Base-by-base conservation (phyloP, 2,888 invertebrate genomes). In the Noctuana brunneofusca region DNA sequence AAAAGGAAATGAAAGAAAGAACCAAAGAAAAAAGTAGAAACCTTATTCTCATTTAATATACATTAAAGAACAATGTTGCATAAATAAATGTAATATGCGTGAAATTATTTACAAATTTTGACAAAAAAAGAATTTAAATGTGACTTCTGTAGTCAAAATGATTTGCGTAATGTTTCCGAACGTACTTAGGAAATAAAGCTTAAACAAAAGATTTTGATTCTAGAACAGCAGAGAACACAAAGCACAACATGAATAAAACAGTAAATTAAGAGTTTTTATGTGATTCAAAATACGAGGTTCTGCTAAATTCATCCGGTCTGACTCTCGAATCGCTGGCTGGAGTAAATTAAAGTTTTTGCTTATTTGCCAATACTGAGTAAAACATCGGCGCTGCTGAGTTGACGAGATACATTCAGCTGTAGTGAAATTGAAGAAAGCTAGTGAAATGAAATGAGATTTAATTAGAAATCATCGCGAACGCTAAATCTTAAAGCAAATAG, bases 181-280 rank as follows among this genome's bases (percentile, higher is more conserved):
- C 38, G 38, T 38, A 14, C 38, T 14, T 6, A 38, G 38, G 38
- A 38, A 38, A 14, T 38, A 14, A 14, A 38, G 38, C 38, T 38
- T 14, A n/a, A 24, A 22, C 22, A 48, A 22, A 22, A 48, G 24
- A 24, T n/a, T 48, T 38, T 38, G 38, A 38, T n/a, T 24, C 24
- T 48, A 24, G 24, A 48, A 20, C 20, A 46, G 18, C 43, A 46
- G 11, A 24, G 3, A 46, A 48, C 8, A 48, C 5, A 48, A 8
- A 35, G 14, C 35, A 55, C 53, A 60, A 52, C 60, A 60, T 60
- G 60, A 60, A 60, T 60, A 46, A 60, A 60, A 60, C 54, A 60
- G 46, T 48, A 48, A 60, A 60, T 60, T 54, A 54, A 43, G 52
- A 59, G 27, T 46, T 60, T 59, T 60, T 60, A 54, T 48, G 46